Percentiles rank a stretch among this genome's conserved stretches.
These are phyloP conservation scores for Helicoverpa armigera DNA, from an alignment of 1,140 invertebrate species.

Conservation along the genomic window DNA sequence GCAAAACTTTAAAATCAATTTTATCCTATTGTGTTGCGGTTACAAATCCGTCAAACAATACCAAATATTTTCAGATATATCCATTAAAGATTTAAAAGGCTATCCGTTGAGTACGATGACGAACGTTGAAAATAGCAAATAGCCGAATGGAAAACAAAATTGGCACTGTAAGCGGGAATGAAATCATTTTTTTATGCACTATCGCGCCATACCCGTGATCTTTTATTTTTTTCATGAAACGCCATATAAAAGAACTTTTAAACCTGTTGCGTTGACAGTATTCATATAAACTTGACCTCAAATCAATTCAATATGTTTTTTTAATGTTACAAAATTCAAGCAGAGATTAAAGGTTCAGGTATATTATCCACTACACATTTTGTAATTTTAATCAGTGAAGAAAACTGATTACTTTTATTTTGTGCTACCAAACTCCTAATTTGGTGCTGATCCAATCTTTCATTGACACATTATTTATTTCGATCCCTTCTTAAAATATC, in stretches of 20 bases:
- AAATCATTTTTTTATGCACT: constrained; percentile 5
- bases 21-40: neutral
- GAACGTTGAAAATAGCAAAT: constrained; percentile 12
- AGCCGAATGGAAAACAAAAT: constrained; percentile 16
- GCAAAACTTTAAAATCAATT: constrained; percentile 15
- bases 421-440: no score
- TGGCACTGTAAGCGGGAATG: constrained; percentile 24
- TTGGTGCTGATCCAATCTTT: no score
- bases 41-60: constrained; percentile 10
- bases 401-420: no score
- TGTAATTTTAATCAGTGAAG: no score
- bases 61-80: constrained; percentile 8
- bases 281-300: neutral
- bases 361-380: no score
- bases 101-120: neutral
- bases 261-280: neutral
- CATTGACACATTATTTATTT: neutral
- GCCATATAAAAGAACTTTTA: neutral
- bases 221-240: neutral
- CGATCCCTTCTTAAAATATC: neutral
- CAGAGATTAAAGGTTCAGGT: neutral
- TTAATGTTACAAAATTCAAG: neutral
- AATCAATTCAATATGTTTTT: neutral
- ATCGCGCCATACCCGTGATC: neutral
- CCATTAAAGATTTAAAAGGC: constrained; percentile 10